A percentile compares a stretch with the other conserved stretches of the same genome.
Evolutionary conservation across 2,888 invertebrate genomes (phyloP).

Genomic region (Xestia xanthographa): DNA sequence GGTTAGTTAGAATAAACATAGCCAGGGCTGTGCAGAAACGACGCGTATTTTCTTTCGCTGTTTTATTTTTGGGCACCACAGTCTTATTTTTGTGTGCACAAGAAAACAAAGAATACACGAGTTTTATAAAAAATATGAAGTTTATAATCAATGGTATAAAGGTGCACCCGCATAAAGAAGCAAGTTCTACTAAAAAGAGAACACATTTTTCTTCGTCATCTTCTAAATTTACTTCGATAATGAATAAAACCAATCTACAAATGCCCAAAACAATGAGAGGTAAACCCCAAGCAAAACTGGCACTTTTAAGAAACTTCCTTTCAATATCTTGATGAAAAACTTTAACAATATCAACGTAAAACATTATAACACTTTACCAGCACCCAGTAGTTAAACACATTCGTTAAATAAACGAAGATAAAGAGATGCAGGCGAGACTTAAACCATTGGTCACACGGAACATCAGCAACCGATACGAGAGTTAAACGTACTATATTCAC

Average conservation of each 20-base stretch:
- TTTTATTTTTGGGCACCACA: background rate
- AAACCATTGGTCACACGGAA: background rate
- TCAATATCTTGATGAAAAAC: conserved; percentile 13
- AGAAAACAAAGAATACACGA: conserved; percentile 16
- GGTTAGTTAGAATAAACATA: too few species aligned
- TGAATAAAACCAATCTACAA: background rate
- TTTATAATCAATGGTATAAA: conserved; percentile 9
- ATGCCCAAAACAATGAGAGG: background rate
- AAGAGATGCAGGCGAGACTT: background rate
- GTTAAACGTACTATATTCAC: conserved; percentile 13
- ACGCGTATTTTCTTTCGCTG: too few species aligned
- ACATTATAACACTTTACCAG: conserved; percentile 19
- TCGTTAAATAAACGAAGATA: conserved; percentile 5
- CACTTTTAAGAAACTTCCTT: conserved; percentile 4
- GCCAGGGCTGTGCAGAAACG: too few species aligned
- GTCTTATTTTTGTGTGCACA: background rate
- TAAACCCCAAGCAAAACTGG: conserved; percentile 15
- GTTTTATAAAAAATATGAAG: conserved; percentile 22
- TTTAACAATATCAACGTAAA: conserved; percentile 34
- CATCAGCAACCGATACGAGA: background rate
- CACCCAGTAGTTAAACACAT: conserved; percentile 25
- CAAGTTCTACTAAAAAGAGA: background rate
- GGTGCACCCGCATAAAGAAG: background rate
- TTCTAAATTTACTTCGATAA: background rate
- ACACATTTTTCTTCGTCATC: background rate